Evolutionary conservation across 2,888 invertebrate genomes (phyloP).

Genomic region (Tillus elongatus): DNA sequence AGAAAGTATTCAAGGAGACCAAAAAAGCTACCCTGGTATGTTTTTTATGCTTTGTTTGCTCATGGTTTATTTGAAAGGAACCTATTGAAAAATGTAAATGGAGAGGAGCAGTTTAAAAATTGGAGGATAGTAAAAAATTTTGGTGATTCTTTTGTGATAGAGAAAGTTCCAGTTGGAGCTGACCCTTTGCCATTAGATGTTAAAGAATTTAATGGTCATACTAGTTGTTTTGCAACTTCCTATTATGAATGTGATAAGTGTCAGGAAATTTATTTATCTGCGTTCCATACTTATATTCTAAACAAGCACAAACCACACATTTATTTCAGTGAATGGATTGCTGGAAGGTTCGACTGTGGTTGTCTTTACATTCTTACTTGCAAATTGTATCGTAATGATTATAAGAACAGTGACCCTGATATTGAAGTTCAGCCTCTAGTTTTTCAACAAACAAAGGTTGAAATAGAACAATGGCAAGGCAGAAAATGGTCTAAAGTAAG

Average conservation of each 20-base stretch:
- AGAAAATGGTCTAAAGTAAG: not conserved
- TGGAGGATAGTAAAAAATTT: slow-evolving; percentile 40
- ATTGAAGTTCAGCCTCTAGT: not conserved
- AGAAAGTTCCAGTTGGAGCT: slow-evolving; percentile 42
- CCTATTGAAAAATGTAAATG: slow-evolving; percentile 46
- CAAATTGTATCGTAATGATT: not conserved
- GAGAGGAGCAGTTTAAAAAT: slow-evolving; percentile 35
- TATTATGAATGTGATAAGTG: slow-evolving; percentile 41
- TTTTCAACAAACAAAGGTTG: not conserved
- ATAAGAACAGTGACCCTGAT: not conserved
- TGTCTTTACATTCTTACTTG: slow-evolving; percentile 33
- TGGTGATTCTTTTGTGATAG: slow-evolving; percentile 44
- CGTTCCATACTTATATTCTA: slow-evolving; percentile 41
- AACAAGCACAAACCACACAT: slow-evolving; percentile 47
- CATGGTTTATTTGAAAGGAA: slow-evolving; percentile 42
- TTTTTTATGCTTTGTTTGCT: slow-evolving; percentile 40
- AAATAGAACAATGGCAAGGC: not conserved
- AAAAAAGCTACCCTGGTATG: slow-evolving; percentile 36
- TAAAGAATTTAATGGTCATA: slow-evolving; percentile 38
- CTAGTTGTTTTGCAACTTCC: slow-evolving; percentile 49
- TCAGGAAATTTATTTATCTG: slow-evolving; percentile 42
- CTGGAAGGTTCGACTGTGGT: slow-evolving; percentile 44
- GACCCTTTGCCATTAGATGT: slow-evolving; percentile 39
- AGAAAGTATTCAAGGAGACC: slow-evolving; percentile 25
- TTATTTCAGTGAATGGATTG: slow-evolving; percentile 44